Evolutionary conservation across 2,797 vertebrate genomes (phyloP).

Genomic region (Carduelis carduelis): DNA sequence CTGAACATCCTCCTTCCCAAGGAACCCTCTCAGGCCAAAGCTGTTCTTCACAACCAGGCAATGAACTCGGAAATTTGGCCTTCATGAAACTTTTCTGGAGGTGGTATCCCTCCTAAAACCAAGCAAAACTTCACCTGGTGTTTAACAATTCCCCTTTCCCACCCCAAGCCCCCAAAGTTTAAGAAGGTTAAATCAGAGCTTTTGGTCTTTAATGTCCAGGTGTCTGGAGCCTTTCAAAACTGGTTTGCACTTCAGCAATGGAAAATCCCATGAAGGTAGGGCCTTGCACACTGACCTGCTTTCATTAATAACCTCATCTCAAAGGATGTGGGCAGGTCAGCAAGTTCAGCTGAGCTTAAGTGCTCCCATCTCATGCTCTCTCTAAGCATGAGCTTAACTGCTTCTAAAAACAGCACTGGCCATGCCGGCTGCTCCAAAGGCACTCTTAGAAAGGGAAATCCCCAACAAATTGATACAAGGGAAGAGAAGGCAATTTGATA

Average conservation of each 20-base stretch:
- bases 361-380: not conserved
- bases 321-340: not conserved
- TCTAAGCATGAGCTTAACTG: not conserved
- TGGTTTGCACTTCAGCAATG: not conserved
- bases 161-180: not conserved
- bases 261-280: not conserved
- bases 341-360: conserved; percentile 20
- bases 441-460: conserved; percentile 14
- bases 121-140: not conserved
- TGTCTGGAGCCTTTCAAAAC: not conserved
- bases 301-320: not conserved
- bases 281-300: not conserved
- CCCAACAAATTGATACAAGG: conserved; percentile 2
- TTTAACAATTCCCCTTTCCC: not conserved
- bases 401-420: not conserved
- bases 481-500: not conserved
- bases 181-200: not conserved
- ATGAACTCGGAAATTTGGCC: rapidly evolving
- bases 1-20: not conserved
- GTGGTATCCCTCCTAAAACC: not conserved
- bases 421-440: not conserved
- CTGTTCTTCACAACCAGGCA: not conserved
- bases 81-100: not conserved
- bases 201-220: not conserved
- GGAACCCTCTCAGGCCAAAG: not conserved